Conservation (phyloP, 1,140 invertebrate species). For the Myzus persicae region DNA sequence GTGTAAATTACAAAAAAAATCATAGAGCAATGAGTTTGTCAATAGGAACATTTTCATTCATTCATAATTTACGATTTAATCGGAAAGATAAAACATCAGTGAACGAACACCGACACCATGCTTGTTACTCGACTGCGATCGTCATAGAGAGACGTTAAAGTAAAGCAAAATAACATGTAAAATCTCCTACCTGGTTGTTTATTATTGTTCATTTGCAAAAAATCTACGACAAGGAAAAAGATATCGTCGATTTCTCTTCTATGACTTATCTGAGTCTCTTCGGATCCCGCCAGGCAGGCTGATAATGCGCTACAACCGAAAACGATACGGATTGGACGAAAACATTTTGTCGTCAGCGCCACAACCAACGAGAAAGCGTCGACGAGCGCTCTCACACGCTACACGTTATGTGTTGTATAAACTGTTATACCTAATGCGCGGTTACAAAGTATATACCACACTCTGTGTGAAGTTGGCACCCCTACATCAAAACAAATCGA, state of each 20-base stretch:
- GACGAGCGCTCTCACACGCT: neutral
- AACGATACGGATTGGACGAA: neutral
- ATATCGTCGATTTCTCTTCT: neutral
- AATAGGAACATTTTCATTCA: neutral
- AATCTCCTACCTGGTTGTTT: neutral
- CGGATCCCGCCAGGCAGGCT: neutral
- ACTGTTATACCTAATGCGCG: too few species aligned
- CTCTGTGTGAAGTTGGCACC: too few species aligned
- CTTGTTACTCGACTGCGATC: too few species aligned
- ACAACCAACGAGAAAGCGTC: neutral
- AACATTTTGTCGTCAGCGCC: neutral
- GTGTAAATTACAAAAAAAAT: neutral
- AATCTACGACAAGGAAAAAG: neutral
- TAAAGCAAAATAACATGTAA: neutral
- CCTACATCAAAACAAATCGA: too few species aligned
- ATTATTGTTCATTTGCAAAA: neutral
- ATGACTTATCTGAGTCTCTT: neutral
- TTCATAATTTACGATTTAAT: neutral
- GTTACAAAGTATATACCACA: too few species aligned
- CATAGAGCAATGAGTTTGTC: neutral
- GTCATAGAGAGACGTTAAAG: neutral
- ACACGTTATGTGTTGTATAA: too few species aligned
- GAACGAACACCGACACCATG: too few species aligned
- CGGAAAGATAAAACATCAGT: neutral
- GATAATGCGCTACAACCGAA: neutral